phyloP scores from a whole-genome alignment of 2,113 vertebrate genomes.

The Bufo bufo region DNA sequence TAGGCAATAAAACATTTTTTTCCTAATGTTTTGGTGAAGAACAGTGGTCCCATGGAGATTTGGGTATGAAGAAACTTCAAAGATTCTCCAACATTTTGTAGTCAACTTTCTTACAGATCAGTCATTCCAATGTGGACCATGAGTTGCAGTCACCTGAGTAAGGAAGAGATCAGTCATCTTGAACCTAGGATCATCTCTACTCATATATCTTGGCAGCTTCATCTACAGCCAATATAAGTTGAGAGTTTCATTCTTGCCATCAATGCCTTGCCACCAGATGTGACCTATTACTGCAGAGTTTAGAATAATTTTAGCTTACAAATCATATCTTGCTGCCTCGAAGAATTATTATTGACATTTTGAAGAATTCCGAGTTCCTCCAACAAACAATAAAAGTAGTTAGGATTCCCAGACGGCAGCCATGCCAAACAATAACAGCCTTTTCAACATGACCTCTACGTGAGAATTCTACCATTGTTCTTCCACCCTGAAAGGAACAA shows the following conservation, averaged over 20 bases:
- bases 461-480: slow-evolving; percentile 38
- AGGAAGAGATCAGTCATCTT: background rate
- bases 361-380: slow-evolving; percentile 24
- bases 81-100: background rate
- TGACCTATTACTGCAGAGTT: background rate
- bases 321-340: background rate
- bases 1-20: background rate
- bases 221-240: background rate
- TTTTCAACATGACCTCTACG: slow-evolving; percentile 16
- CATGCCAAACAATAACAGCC: slow-evolving; percentile 23
- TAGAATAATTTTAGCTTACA: background rate
- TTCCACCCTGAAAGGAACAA: slow-evolving; percentile 31
- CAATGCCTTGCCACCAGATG: background rate
- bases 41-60: background rate
- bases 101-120: background rate
- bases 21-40: background rate
- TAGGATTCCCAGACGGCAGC: slow-evolving; percentile 24
- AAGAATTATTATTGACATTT: slow-evolving; percentile 42
- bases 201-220: background rate
- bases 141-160: background rate
- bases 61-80: background rate
- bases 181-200: background rate
- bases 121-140: background rate
- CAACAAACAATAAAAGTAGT: slow-evolving; percentile 15
- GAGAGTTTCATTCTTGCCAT: background rate